A percentile compares a stretch with the other conserved stretches of the same genome.
These are phyloP conservation scores for Machimus atricapillus DNA, from an alignment of 2,888 invertebrate genomes.

Conservation along the genomic window DNA sequence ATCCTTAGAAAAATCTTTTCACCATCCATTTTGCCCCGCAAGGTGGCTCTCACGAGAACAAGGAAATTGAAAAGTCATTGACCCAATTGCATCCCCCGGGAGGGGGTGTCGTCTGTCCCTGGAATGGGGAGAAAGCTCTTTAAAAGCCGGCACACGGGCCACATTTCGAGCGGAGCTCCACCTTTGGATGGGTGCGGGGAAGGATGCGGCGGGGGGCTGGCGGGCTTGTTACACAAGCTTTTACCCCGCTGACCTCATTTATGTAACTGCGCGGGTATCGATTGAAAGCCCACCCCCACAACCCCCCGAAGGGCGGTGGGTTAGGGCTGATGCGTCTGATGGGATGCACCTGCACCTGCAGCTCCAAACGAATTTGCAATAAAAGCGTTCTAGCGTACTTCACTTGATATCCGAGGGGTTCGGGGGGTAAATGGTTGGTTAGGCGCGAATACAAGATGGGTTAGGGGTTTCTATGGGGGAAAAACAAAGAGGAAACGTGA, in stretches of 20 bases:
- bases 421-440: not conserved
- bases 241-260: not conserved
- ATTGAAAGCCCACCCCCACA: not conserved
- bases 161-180: not conserved
- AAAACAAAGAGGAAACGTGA: not conserved
- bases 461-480: not conserved
- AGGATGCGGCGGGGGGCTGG: not conserved
- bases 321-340: not conserved
- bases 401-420: not conserved
- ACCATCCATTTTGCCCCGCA: not conserved
- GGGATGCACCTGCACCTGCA: not conserved
- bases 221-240: not conserved
- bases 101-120: not conserved
- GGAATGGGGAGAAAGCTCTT: not conserved
- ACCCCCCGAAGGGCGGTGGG: not conserved
- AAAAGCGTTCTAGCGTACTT: not conserved
- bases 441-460: not conserved
- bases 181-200: not conserved
- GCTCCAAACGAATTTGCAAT: not conserved
- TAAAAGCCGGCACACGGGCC: not conserved
- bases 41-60: not conserved
- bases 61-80: constrained; percentile 30
- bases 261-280: not conserved
- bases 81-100: constrained; percentile 12
- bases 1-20: not conserved